Conservation (phyloP, 1,140 invertebrate species). For the Coenobita brevimanus region DNA sequence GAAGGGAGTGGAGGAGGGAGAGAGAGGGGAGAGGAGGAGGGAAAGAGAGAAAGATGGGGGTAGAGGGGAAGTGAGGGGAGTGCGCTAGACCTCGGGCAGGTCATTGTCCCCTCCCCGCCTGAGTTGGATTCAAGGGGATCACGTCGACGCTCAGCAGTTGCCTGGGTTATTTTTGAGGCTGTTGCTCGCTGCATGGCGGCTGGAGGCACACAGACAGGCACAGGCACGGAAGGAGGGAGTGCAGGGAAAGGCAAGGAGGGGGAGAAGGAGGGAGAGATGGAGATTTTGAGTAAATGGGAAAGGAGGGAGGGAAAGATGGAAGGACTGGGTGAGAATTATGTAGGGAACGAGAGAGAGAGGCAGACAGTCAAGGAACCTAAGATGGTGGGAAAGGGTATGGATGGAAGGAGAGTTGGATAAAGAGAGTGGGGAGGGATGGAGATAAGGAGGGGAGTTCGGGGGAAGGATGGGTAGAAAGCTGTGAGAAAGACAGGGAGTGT, state of each 20-base stretch:
- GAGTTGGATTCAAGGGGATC: constrained; percentile 40
- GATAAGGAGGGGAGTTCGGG: neutral
- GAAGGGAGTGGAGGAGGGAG: constrained; percentile 75
- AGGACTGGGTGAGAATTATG: too few relatives aligned
- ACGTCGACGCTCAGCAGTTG: constrained; percentile 46
- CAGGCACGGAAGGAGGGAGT: constrained; percentile 5
- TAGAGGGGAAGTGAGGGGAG: constrained; percentile 74
- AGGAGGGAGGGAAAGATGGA: neutral
- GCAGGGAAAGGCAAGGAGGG: neutral
- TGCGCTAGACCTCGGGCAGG: constrained; percentile 44
- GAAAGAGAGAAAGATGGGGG: constrained; percentile 76
- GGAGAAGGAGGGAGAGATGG: too few relatives aligned
- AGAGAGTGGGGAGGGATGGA: too few relatives aligned
- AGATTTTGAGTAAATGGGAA: neutral
- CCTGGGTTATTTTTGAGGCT: constrained; percentile 57
- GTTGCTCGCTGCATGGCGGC: constrained; percentile 53
- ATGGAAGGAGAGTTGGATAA: neutral
- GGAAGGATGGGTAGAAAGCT: neutral
- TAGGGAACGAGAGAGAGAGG: too few relatives aligned
- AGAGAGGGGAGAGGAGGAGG: constrained; percentile 73
- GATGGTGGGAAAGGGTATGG: neutral
- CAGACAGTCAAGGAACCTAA: too few relatives aligned
- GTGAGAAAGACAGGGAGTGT: too few relatives aligned
- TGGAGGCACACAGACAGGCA: too few relatives aligned
- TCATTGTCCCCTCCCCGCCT: constrained; percentile 56